Conservation (phyloP, 2,113 vertebrate species). For the Toxostoma redivivum region DNA sequence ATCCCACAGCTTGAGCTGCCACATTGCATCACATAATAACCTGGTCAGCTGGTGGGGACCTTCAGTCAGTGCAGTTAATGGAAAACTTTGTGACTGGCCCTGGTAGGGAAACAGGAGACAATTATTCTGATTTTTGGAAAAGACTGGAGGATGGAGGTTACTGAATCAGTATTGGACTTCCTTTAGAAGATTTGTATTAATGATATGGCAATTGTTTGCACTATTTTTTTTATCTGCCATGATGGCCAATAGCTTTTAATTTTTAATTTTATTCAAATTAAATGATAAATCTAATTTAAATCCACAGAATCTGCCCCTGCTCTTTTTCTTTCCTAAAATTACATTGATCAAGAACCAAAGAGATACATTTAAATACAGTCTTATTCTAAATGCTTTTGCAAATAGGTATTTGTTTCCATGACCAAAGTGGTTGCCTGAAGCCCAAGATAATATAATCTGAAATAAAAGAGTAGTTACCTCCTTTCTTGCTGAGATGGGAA, state of each 20-base stretch:
- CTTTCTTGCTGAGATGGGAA: slow-evolving; percentile 6
- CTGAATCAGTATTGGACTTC: accelerated
- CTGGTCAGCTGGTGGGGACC: not conserved
- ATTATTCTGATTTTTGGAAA: not conserved
- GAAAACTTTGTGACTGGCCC: not conserved
- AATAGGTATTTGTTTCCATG: not conserved
- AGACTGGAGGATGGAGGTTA: not conserved
- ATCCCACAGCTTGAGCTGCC: not conserved
- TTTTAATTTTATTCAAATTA: not conserved
- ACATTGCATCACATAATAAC: not conserved
- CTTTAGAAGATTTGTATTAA: not conserved
- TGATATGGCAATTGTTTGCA: not conserved
- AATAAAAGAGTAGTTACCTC: slow-evolving; percentile 5
- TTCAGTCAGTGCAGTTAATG: not conserved
- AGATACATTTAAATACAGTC: not conserved
- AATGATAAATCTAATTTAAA: not conserved
- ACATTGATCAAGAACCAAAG: not conserved
- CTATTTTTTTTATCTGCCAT: not conserved
- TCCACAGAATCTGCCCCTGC: not conserved
- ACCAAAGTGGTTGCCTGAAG: not conserved
- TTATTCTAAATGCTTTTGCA: not conserved
- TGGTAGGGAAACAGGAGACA: not conserved
- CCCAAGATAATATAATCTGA: not conserved
- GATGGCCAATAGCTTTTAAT: not conserved
- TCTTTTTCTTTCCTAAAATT: not conserved